Conservation (phyloP, 2,888 invertebrate species). For the Deilephila elpenor region DNA sequence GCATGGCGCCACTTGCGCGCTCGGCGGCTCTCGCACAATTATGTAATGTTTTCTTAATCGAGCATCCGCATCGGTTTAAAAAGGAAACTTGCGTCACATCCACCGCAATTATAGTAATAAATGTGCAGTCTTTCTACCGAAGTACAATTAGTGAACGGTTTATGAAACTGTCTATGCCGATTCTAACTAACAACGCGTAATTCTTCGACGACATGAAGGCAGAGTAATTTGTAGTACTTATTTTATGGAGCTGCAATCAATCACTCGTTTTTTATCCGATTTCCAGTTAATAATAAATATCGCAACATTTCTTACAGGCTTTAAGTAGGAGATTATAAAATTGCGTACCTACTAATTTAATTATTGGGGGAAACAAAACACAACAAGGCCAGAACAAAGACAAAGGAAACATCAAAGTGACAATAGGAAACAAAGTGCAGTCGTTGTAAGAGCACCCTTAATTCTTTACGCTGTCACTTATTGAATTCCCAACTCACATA, state of each 20-base stretch:
- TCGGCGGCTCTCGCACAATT: constrained; percentile 77
- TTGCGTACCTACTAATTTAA: constrained; percentile 32
- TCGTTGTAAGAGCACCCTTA: constrained; percentile 64
- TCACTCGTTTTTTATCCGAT: background rate
- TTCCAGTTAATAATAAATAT: background rate
- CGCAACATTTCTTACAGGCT: background rate
- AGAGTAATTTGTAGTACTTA: constrained; percentile 1
- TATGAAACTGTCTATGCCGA: constrained; percentile 40
- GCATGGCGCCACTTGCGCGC: constrained; percentile 81
- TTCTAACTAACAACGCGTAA: constrained; percentile 7
- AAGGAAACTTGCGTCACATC: constrained; percentile 56
- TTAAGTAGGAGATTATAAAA: background rate
- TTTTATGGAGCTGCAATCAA: background rate
- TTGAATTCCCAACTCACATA: constrained; percentile 78
- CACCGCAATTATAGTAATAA: constrained; percentile 53
- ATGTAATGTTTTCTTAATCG: constrained; percentile 83
- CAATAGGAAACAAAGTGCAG: constrained; percentile 62
- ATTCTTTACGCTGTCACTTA: constrained; percentile 77
- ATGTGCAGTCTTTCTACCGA: constrained; percentile 46
- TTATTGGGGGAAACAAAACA: constrained; percentile 31
- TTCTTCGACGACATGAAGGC: background rate
- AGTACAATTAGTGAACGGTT: constrained; percentile 46
- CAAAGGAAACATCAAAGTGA: constrained; percentile 55
- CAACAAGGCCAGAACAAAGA: constrained; percentile 32
- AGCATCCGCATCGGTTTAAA: constrained; percentile 71